Base-by-base conservation (phyloP, 2,888 invertebrate species). In the Gasteruption jaculator region DNA sequence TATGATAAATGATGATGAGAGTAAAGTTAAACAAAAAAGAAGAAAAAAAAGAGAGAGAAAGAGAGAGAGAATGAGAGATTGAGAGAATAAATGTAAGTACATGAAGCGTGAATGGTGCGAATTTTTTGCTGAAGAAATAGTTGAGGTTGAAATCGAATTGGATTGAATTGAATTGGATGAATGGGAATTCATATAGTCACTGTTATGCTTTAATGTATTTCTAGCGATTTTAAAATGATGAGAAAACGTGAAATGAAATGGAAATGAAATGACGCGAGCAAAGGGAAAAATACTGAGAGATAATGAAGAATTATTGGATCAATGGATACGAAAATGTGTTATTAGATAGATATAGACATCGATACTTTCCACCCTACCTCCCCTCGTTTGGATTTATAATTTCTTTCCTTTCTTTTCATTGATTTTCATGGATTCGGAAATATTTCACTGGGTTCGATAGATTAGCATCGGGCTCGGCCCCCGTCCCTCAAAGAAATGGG, bases 131-230 rank as follows among this genome's bases (percentile, higher is more conserved):
- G n/a, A n/a, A n/a, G n/a, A n/a, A n/a, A n/a, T n/a, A n/a, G n/a
- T n/a, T n/a, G n/a, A n/a, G n/a, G n/a, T n/a, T n/a, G n/a, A n/a
- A n/a, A n/a, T n/a, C n/a, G n/a, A n/a, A n/a, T n/a, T n/a, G n/a
- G n/a, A n/a, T n/a, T n/a, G n/a, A n/a, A n/a, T n/a, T n/a, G n/a
- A n/a, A n/a, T n/a, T n/a, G n/a, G n/a, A 30, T 45, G 25, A 57
- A 56, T 54, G 55, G 53, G 52, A 49, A 53, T 52, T 57, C 57
- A 60, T 53, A 58, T 62, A 68, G 65, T 68, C 64, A 67, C 59
- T 62, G 61, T 65, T 63, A 66, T 66, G 63, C 64, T 66, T 65
- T 65, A 65, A 63, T 61, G 58, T 65, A 64, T 61, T 65, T 66
- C 58, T 65, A 66, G 60, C 62, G 49, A 61, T 60, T 65, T 60